Base-by-base conservation (phyloP, 1,140 invertebrate species). In the Bombus cullumanus region DNA sequence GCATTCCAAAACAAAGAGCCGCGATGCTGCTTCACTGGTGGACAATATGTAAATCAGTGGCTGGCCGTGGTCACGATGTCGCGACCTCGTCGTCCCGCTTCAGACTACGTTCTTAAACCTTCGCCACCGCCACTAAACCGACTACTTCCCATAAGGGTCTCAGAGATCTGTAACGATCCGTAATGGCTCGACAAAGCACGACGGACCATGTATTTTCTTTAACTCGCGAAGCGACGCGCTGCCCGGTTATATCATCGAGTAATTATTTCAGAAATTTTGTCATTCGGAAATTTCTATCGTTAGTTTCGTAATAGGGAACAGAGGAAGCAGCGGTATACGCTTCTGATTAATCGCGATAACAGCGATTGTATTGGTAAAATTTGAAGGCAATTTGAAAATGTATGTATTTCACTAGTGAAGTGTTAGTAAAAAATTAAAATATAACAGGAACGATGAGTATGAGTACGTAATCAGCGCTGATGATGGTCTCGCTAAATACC, bases 21-120 rank as follows among this genome's bases (percentile, higher is more conserved):
- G 92, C 91, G 91, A 92, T 90, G 92, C 91, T 93, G 93, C 81
- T 91, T 94, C 91, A 93, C 88, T 92, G 91, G 91, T 94, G 93
- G 93, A 94, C 94, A 94, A 95, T 94, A 95, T 94, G 94, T 95
- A 94, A 95, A 95, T 95, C 92, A 95, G 94, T 92, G 93, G 93
- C 92, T 93, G 92, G 91, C 92, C 89, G 92, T 94, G 94, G 94
- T 95, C 94, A 94, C 94, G 94, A 95, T 94, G 94, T 95, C 94
- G 94, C 94, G 94, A 95, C 94, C 94, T 94, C 94, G 92, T 88
- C 92, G 92, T 92, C 66, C 91, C 88, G 90, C 92, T 91, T 91
- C 92, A 85, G 90, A 89, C 92, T 92, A 89, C 92, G 90, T 90
- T 92, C 91, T 92, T 92, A 94, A 94, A 93, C 92, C 88, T 92